These are phyloP conservation scores for Aleiodes sp. DNA, from an alignment of 1,140 invertebrate genomes.

Conservation along the genomic window DNA sequence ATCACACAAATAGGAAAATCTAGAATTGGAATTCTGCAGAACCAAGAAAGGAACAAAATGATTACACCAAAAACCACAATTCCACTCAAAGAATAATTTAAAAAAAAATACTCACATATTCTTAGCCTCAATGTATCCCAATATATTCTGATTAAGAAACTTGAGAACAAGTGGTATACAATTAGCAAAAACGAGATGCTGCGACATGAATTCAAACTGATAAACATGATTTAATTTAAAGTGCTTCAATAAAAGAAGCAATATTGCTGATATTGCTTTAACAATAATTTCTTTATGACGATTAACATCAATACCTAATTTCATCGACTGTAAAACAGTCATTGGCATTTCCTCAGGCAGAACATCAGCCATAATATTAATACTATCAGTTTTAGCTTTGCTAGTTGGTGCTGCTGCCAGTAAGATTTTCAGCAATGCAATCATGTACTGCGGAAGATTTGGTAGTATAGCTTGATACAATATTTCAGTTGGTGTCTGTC, in stretches of 20 bases:
- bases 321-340: slow-evolving; percentile 96
- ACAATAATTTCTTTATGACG: slow-evolving; percentile 99
- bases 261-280: slow-evolving; percentile 95
- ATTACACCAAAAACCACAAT: no score
- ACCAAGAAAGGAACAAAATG: slow-evolving; percentile 66
- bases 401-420: slow-evolving; percentile 97
- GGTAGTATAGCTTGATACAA: slow-evolving; percentile 92
- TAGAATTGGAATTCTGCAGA: slow-evolving; percentile 92
- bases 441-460: slow-evolving; percentile 96
- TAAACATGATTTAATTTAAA: slow-evolving; percentile 99
- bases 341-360: slow-evolving; percentile 97
- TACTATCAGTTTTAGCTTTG: slow-evolving; percentile 97
- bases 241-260: slow-evolving; percentile 94
- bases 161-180: slow-evolving; percentile 98
- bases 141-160: slow-evolving; percentile 99
- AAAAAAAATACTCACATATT: slow-evolving; percentile 89
- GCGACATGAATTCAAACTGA: slow-evolving; percentile 99
- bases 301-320: slow-evolving; percentile 96
- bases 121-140: slow-evolving; percentile 93
- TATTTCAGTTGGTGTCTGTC: slow-evolving; percentile 83
- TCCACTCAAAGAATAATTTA: no score
- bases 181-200: slow-evolving; percentile 99
- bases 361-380: slow-evolving; percentile 98
- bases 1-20: slow-evolving; percentile 97
- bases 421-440: slow-evolving; percentile 95